Base-by-base conservation (phyloP, 2,888 invertebrate species). In the Isoperla grammatica region DNA sequence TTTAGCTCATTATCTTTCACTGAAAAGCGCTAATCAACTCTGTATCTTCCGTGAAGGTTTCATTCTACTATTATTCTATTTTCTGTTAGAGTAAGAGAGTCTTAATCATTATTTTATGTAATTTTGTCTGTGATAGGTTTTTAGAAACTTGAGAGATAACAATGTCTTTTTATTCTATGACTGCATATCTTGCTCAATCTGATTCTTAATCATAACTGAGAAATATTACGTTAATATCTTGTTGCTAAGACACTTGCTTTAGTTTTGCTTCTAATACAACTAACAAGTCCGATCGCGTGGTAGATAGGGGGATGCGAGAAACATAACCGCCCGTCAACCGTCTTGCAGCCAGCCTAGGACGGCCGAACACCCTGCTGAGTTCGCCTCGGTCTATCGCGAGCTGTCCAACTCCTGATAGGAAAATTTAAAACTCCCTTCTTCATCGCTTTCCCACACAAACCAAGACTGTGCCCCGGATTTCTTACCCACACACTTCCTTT, bases 181-280 rank as follows among this genome's bases (percentile, higher is more conserved):
- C 64, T 64, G 59, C 64, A 64, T 64, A 62, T 62, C 54, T 64
- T 64, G 64, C 64, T 64, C 59, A 64, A 58, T 64, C 64, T 64
- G 57, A 64, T 64, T 62, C 64, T 64, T 56, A 64, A 64, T 64
- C 64, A 64, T 61, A 53, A 56, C 35, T 62, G 57, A 57, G 57
- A 43, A 54, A 53, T 40, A 45, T 35, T 45, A 37, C 48, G 29
- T 49, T 45, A 43, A 45, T 19, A 37, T 53, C 53, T 53, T 53
- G 37, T 53, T 29, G 29, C 29, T 29, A 29, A 29, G n/a, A n/a
- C n/a, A n/a, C n/a, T n/a, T n/a, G 29, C 29, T 29, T 29, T 29
- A 29, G 45, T 17, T 45, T 6, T 19, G 15, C 17, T 45, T n/a
- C n/a, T n/a, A n/a, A n/a, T n/a, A n/a, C n/a, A n/a, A n/a, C n/a